Evolutionary conservation across 2,888 invertebrate species (phyloP).

Genomic region (Lutraria lutraria): DNA sequence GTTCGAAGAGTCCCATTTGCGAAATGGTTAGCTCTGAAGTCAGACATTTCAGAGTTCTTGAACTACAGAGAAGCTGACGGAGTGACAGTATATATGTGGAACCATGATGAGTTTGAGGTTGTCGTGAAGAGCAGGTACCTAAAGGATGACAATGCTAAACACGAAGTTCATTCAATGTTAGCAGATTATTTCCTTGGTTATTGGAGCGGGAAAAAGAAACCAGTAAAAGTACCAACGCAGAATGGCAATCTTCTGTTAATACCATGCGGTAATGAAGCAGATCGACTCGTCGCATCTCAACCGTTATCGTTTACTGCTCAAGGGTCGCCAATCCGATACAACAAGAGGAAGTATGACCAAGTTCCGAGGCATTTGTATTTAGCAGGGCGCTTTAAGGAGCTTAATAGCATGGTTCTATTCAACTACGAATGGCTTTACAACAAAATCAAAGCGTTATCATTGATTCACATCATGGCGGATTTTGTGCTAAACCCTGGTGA

Average conservation of each 20-base stretch:
- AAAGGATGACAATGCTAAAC: slow-evolving; percentile 63
- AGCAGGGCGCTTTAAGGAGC: slow-evolving; percentile 83
- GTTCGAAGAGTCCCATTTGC: slow-evolving; percentile 79
- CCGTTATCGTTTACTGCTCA: slow-evolving; percentile 78
- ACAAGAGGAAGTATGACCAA: slow-evolving; percentile 85
- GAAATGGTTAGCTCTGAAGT: slow-evolving; percentile 83
- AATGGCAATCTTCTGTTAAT: slow-evolving; percentile 23
- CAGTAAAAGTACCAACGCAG: slow-evolving; percentile 55
- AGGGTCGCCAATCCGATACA: slow-evolving; percentile 77
- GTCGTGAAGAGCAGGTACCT: slow-evolving; percentile 80
- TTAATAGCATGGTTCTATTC: slow-evolving; percentile 84
- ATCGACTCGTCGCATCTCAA: slow-evolving; percentile 79
- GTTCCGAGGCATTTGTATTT: slow-evolving; percentile 84
- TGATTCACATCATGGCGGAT: slow-evolving; percentile 84
- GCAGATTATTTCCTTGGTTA: slow-evolving; percentile 86
- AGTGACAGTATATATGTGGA: slow-evolving; percentile 80
- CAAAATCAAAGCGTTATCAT: slow-evolving; percentile 84
- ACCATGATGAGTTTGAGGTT: slow-evolving; percentile 76
- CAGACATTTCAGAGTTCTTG: slow-evolving; percentile 80
- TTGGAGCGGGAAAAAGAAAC: slow-evolving; percentile 79
- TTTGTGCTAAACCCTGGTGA: slow-evolving; percentile 82
- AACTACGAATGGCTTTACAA: slow-evolving; percentile 86
- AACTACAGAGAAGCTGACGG: slow-evolving; percentile 78
- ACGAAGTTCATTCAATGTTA: slow-evolving; percentile 80
- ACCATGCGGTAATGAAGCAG: slow-evolving; percentile 71